Evolutionary conservation across 1,140 invertebrate genomes (phyloP).

Genomic region (Protaetia brevitarsis): DNA sequence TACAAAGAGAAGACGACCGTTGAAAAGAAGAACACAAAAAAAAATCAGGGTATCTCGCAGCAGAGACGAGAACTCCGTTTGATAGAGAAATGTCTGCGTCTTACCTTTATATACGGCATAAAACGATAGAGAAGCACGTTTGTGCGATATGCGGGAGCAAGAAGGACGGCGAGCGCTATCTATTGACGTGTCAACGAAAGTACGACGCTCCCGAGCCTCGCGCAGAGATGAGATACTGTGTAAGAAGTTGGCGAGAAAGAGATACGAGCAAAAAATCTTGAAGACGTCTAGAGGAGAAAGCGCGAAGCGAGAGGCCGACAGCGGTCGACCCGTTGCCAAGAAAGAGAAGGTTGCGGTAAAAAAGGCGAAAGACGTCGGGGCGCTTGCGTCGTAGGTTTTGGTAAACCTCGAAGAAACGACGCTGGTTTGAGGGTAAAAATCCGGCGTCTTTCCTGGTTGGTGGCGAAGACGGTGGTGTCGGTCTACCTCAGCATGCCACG

Average conservation of each 20-base stretch:
- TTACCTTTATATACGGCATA: background rate
- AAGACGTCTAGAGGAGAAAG: constrained; percentile 20
- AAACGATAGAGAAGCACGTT: background rate
- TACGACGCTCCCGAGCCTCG: background rate
- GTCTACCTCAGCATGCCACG: constrained; percentile 51
- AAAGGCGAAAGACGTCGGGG: constrained; percentile 39
- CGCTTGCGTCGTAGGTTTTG: constrained; percentile 47
- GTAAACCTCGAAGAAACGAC: constrained; percentile 52
- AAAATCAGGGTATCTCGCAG: constrained; percentile 8
- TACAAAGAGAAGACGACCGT: background rate
- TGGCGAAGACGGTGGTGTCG: constrained; percentile 48
- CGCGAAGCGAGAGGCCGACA: background rate
- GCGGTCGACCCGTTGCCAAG: background rate
- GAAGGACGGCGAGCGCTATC: background rate
- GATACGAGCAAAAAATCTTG: constrained; percentile 23
- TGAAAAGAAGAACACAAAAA: background rate
- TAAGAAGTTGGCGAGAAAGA: constrained; percentile 20
- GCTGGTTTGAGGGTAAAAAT: constrained; percentile 51
- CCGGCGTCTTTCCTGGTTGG: constrained; percentile 52
- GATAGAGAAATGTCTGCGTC: constrained; percentile 5
- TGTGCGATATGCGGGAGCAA: background rate
- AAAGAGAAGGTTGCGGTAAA: constrained; percentile 16
- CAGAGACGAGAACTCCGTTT: background rate
- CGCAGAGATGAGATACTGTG: constrained; percentile 9
- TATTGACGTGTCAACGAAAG: constrained; percentile 1